A percentile compares a stretch with the other conserved stretches of the same genome.
These are phyloP conservation scores for Drosophila carrolli DNA, from an alignment of 1,140 invertebrate genomes.

Conservation along the genomic window DNA sequence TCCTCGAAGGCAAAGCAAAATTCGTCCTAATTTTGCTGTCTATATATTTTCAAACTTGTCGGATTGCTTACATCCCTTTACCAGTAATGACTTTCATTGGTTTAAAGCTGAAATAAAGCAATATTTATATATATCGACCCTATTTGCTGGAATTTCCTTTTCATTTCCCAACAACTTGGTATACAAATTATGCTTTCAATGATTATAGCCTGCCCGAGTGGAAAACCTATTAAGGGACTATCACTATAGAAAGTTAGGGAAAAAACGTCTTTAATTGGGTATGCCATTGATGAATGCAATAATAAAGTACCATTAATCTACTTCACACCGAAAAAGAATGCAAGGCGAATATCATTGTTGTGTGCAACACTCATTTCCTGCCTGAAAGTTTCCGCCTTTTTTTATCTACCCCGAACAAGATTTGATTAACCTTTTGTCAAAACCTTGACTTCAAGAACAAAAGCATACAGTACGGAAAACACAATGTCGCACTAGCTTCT, in stretches of 20 bases:
- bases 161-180: constrained; percentile 1
- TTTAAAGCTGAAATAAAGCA: no score
- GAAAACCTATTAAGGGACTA: not conserved
- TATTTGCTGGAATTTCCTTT: not conserved
- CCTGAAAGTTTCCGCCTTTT: not conserved
- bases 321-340: constrained; percentile 16
- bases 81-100: no score
- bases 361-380: not conserved
- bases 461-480: constrained; percentile 11
- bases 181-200: constrained; percentile 4
- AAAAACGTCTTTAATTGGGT: no score
- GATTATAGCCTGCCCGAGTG: constrained; percentile 11
- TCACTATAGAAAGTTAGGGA: no score
- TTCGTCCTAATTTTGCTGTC: no score
- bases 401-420: constrained; percentile 22
- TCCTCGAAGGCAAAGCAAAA: no score
- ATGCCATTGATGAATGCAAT: no score
- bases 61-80: no score
- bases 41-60: no score
- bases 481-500: constrained; percentile 24
- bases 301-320: no score
- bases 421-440: constrained; percentile 58
- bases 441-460: constrained; percentile 28
- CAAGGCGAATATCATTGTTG: constrained; percentile 25
- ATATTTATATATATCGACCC: no score